Conservation (phyloP, 2,797 vertebrate genomes). For the Morelia viridis region DNA sequence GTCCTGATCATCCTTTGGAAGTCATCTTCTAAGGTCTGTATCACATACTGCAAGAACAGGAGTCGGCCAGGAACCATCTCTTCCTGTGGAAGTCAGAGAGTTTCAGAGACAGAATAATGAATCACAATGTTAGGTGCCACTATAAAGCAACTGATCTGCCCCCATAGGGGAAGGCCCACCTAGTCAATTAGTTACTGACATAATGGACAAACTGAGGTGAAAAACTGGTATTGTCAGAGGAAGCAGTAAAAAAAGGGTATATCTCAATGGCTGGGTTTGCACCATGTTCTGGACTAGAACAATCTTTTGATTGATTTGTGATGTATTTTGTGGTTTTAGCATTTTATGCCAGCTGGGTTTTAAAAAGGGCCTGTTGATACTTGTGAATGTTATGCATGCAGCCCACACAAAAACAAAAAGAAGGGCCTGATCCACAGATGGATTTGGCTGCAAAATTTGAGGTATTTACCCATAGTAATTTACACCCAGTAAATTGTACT, state of each 20-base stretch:
- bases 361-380: neutral
- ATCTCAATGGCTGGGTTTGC: neutral
- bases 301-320: neutral
- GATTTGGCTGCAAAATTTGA: neutral
- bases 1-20: slow-evolving; percentile 76
- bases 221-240: neutral
- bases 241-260: neutral
- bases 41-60: slow-evolving; percentile 86
- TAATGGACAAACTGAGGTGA: neutral
- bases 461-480: neutral
- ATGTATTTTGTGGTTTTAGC: neutral
- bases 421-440: neutral
- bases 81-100: slow-evolving; percentile 63
- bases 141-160: neutral
- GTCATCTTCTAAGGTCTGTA: slow-evolving; percentile 92
- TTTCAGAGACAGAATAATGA: neutral
- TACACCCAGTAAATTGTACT: too few species aligned
- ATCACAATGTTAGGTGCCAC: neutral
- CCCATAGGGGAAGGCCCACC: neutral
- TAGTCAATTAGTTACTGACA: neutral
- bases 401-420: neutral
- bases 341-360: neutral
- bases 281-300: neutral
- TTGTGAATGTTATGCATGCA: neutral
- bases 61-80: slow-evolving; percentile 71